These are phyloP conservation scores for Casuarius casuarius DNA, from an alignment of 2,113 vertebrate genomes.

Conservation along the genomic window DNA sequence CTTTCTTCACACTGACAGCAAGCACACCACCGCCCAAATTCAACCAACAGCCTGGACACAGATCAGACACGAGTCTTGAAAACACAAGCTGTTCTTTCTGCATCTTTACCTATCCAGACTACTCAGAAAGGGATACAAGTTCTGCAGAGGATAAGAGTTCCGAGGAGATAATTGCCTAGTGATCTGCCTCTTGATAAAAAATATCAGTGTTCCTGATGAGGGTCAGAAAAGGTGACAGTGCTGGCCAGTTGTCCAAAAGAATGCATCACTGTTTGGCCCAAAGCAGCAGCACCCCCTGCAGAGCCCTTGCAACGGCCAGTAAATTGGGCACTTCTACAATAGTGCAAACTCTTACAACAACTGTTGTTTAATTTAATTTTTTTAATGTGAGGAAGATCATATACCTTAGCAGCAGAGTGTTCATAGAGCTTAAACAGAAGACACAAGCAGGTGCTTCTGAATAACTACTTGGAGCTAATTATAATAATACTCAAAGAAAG, in stretches of 20 bases:
- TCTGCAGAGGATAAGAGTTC: background rate
- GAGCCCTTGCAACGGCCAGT: background rate
- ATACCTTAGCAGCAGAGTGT: background rate
- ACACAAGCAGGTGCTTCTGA: background rate
- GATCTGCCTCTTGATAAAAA: background rate
- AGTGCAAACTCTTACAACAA: background rate
- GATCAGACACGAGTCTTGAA: background rate
- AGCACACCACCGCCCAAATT: background rate
- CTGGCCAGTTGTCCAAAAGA: background rate
- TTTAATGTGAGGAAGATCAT: background rate
- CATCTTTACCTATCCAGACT: background rate
- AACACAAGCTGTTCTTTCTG: background rate
- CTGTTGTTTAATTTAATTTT: background rate
- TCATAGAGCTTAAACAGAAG: background rate
- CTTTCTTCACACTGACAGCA: background rate
- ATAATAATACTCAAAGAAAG: background rate
- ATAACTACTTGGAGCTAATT: background rate
- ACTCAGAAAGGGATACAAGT: background rate
- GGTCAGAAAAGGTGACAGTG: background rate
- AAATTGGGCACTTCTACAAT: background rate
- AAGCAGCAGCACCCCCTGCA: background rate
- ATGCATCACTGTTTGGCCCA: background rate
- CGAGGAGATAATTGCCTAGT: background rate
- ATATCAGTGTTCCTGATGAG: background rate
- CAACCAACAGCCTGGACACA: background rate